Evolutionary conservation across 2,888 invertebrate genomes (phyloP).

Genomic region (Aplocera efformata): DNA sequence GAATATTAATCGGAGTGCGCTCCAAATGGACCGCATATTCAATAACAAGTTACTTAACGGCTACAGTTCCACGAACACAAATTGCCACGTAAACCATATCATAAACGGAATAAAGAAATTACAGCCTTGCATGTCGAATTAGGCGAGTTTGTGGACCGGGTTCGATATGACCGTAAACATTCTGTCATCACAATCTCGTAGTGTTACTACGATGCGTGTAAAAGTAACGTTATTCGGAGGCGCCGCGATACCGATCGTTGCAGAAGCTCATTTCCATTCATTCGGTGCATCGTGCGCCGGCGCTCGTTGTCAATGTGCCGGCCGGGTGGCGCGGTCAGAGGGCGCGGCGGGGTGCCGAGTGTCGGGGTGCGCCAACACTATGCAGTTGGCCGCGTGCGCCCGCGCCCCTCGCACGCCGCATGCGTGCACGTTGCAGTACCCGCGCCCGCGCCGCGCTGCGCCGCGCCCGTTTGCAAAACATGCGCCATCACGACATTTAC

Average conservation of each 20-base stretch:
- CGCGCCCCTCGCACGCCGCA: slow-evolving; percentile 59
- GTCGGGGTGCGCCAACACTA: slow-evolving; percentile 48
- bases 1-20: slow-evolving; percentile 24
- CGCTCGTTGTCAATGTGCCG: slow-evolving; percentile 63
- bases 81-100: background rate
- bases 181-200: slow-evolving; percentile 22
- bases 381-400: slow-evolving; percentile 49
- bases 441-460: slow-evolving; percentile 34
- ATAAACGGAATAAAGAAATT: slow-evolving; percentile 1
- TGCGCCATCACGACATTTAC: slow-evolving; percentile 33
- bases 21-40: slow-evolving; percentile 17
- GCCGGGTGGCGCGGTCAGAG: slow-evolving; percentile 56
- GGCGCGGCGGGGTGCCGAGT: slow-evolving; percentile 43
- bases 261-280: slow-evolving; percentile 67
- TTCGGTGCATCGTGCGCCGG: slow-evolving; percentile 42
- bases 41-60: slow-evolving; percentile 14
- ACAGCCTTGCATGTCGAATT: slow-evolving; percentile 3
- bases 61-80: slow-evolving; percentile 3
- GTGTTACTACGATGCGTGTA: slow-evolving; percentile 26
- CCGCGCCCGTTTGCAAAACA: slow-evolving; percentile 32
- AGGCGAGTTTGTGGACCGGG: slow-evolving; percentile 3
- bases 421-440: slow-evolving; percentile 48
- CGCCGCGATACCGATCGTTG: slow-evolving; percentile 35
- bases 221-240: slow-evolving; percentile 28
- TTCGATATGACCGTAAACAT: slow-evolving; percentile 16